These are phyloP conservation scores for Orchesella flavescens DNA, from an alignment of 2,888 invertebrate genomes.

Conservation along the genomic window DNA sequence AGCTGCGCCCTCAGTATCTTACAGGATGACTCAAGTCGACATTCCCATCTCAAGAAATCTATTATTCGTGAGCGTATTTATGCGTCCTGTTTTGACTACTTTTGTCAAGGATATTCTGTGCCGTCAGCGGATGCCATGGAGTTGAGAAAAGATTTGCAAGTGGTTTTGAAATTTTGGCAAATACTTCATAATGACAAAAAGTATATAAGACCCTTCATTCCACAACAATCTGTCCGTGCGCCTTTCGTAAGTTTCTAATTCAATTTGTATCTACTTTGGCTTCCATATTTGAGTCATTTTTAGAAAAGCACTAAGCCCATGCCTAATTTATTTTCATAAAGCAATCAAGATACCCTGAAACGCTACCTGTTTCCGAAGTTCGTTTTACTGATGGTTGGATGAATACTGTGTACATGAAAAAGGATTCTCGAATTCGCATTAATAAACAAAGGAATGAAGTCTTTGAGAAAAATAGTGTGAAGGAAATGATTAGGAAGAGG, in stretches of 20 bases:
- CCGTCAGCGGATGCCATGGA: conserved; percentile 87
- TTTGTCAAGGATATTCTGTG: conserved; percentile 90
- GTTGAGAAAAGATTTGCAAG: conserved; percentile 90
- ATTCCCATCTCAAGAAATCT: conserved; percentile 88
- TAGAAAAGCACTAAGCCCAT: too few species aligned
- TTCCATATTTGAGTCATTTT: too few species aligned
- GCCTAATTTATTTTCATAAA: too few species aligned
- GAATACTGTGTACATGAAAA: conserved; percentile 76
- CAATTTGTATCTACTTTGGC: too few species aligned
- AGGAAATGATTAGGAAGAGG: conserved; percentile 94
- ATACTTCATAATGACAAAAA: conserved; percentile 95
- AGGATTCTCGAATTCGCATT: conserved; percentile 63
- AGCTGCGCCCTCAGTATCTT: conserved; percentile 93
- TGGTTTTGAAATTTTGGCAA: conserved; percentile 95
- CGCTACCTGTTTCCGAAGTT: conserved; percentile 63
- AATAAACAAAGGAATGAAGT: conserved; percentile 70
- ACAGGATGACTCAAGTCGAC: conserved; percentile 87
- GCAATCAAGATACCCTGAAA: conserved; percentile 25
- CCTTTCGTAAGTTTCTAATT: conserved; percentile 72
- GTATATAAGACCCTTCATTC: conserved; percentile 76
- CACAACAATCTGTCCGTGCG: conserved; percentile 27
- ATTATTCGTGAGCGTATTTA: conserved; percentile 96
- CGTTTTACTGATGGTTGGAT: conserved; percentile 81
- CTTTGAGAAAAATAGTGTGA: conserved; percentile 77
- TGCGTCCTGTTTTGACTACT: conserved; percentile 95